Conservation (phyloP, 2,888 invertebrate species). For the Chelonus formosanus region DNA sequence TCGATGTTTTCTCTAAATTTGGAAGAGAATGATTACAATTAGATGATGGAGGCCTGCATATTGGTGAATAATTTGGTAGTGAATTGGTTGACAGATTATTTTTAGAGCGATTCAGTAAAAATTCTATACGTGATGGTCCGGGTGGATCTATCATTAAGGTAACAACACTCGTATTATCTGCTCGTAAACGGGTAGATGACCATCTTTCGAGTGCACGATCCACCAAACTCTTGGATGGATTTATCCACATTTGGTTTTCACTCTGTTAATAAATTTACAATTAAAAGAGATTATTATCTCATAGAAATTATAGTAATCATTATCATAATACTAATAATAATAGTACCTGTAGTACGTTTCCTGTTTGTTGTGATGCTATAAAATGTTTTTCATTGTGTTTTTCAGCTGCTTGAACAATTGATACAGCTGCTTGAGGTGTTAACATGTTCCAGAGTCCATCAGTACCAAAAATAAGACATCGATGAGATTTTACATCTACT, state of each 20-base stretch:
- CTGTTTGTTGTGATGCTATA: slow-evolving; percentile 62
- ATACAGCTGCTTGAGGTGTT: slow-evolving; percentile 82
- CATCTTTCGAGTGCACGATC: slow-evolving; percentile 84
- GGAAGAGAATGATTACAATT: too few relatives aligned
- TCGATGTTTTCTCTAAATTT: too few relatives aligned
- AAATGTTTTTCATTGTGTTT: slow-evolving; percentile 76
- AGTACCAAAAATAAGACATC: slow-evolving; percentile 93
- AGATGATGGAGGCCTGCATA: too few relatives aligned
- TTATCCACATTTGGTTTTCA: slow-evolving; percentile 74
- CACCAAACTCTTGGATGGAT: slow-evolving; percentile 91
- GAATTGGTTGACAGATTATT: slow-evolving; percentile 41
- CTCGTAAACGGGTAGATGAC: slow-evolving; percentile 85
- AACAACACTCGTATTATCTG: slow-evolving; percentile 96
- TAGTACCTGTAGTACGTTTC: slow-evolving; percentile 51
- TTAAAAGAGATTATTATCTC: not conserved
- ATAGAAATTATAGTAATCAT: not conserved
- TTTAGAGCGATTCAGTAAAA: slow-evolving; percentile 55
- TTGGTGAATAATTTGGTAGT: too few relatives aligned
- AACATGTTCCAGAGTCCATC: slow-evolving; percentile 98
- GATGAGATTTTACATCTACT: slow-evolving; percentile 72
- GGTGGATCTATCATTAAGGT: slow-evolving; percentile 91
- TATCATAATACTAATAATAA: not conserved
- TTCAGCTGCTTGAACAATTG: slow-evolving; percentile 84
- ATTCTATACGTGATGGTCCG: slow-evolving; percentile 77
- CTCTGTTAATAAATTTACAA: slow-evolving; percentile 38